Evolutionary conservation across 2,888 invertebrate species (phyloP).

Genomic region (Brachycybe producta): DNA sequence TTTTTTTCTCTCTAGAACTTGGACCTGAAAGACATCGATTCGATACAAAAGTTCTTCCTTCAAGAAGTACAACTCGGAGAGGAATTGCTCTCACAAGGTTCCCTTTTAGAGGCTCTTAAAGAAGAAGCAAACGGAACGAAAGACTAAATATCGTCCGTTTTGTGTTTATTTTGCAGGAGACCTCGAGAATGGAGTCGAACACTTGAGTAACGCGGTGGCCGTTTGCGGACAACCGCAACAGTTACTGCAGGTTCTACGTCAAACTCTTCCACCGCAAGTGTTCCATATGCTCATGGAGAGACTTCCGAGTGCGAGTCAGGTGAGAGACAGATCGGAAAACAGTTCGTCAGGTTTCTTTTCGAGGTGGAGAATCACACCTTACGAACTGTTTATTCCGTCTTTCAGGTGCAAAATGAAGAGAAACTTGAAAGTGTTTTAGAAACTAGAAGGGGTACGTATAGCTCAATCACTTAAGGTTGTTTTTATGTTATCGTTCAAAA

Average conservation of each 20-base stretch:
- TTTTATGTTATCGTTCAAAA: no score
- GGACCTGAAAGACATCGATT: conserved; percentile 81
- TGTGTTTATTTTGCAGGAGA: conserved; percentile 40
- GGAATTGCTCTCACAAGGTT: conserved; percentile 62
- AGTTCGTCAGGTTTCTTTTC: background rate
- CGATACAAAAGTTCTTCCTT: conserved; percentile 77
- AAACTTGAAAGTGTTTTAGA: no score
- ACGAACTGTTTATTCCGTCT: no score
- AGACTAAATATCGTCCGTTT: background rate
- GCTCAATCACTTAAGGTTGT: no score
- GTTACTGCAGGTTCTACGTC: conserved; percentile 75
- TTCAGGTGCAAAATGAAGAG: no score
- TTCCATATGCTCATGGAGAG: conserved; percentile 77
- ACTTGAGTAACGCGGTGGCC: conserved; percentile 92
- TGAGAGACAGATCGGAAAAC: no score
- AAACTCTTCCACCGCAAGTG: conserved; percentile 87
- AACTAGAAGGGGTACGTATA: no score
- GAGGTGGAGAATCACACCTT: conserved; percentile 3
- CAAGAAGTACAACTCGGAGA: conserved; percentile 85
- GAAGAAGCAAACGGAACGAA: no score
- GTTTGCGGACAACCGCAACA: conserved; percentile 92
- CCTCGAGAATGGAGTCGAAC: conserved; percentile 81
- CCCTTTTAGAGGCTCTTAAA: background rate
- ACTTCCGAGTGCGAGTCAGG: conserved; percentile 52
- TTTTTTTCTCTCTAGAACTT: conserved; percentile 43